A percentile compares a stretch with the other conserved stretches of the same genome.
These are phyloP conservation scores for Phasia obesa DNA, from an alignment of 2,888 invertebrate genomes.

Conservation along the genomic window DNA sequence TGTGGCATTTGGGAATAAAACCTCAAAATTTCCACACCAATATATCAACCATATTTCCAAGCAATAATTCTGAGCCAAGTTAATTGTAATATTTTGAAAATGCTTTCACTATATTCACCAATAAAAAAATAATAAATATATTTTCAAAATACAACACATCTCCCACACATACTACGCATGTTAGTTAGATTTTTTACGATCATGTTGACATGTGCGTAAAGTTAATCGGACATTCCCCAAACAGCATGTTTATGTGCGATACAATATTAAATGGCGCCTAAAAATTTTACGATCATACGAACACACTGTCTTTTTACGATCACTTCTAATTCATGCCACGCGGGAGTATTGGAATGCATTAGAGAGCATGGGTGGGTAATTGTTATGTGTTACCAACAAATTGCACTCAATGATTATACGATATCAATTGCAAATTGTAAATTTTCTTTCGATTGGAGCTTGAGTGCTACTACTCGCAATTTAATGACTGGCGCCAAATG, in stretches of 20 bases:
- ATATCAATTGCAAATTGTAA: slow-evolving; percentile 34
- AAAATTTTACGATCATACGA: slow-evolving; percentile 50
- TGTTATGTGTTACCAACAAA: slow-evolving; percentile 34
- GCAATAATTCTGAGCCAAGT: not conserved
- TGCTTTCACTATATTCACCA: not conserved
- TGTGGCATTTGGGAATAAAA: too few relatives aligned
- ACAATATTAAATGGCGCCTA: slow-evolving; percentile 65
- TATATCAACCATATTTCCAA: not conserved
- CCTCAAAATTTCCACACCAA: not conserved
- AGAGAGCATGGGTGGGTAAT: slow-evolving; percentile 54
- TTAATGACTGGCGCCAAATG: slow-evolving; percentile 64
- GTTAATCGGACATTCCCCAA: slow-evolving; percentile 43
- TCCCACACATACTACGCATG: slow-evolving; percentile 8
- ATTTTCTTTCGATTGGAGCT: not conserved
- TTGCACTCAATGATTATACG: not conserved
- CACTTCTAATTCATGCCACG: slow-evolving; percentile 40
- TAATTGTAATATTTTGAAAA: not conserved
- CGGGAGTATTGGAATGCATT: slow-evolving; percentile 31
- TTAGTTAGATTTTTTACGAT: slow-evolving; percentile 49
- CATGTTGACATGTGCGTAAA: slow-evolving; percentile 59
- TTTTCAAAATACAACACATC: not conserved
- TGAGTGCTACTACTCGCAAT: slow-evolving; percentile 52
- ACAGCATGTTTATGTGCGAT: slow-evolving; percentile 20
- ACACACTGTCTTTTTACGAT: slow-evolving; percentile 40
- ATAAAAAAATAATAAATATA: not conserved